A percentile compares a stretch with the other conserved stretches of the same genome.
These are phyloP conservation scores for Timema cristinae DNA, from an alignment of 2,888 invertebrate species.

Conservation along the genomic window DNA sequence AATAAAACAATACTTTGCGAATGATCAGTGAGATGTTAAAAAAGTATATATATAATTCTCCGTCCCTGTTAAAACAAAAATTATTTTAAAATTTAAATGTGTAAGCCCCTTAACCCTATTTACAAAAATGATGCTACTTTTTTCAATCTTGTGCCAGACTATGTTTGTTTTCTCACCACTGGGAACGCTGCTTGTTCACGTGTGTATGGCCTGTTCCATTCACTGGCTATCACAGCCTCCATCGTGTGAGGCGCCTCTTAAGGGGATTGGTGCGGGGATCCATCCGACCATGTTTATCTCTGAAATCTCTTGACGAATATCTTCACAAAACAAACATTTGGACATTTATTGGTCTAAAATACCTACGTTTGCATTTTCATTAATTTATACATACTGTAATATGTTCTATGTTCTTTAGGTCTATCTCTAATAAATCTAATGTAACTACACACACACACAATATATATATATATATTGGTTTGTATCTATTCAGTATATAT, in stretches of 20 bases:
- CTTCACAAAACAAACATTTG: constrained; percentile 34
- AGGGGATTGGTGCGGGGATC: constrained; percentile 83
- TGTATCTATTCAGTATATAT: no score
- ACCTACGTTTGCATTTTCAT: no score
- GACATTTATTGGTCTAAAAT: no score
- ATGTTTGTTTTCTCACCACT: constrained; percentile 59
- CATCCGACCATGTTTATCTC: constrained; percentile 83
- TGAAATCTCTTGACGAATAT: constrained; percentile 87
- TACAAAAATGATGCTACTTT: neutral
- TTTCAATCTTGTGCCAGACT: neutral
- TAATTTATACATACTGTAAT: no score
- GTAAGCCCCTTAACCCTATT: neutral
- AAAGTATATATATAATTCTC: neutral
- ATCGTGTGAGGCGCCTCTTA: constrained; percentile 96
- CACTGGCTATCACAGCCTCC: constrained; percentile 73
- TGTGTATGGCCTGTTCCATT: constrained; percentile 92
- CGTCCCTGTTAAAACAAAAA: constrained; percentile 14
- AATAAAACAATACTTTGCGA: no score
- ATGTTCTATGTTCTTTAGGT: no score
- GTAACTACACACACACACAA: no score
- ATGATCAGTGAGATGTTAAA: no score
- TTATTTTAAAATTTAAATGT: constrained; percentile 17
- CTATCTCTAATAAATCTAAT: no score
- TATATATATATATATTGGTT: no score
- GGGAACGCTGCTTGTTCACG: constrained; percentile 94